These are phyloP conservation scores for Sminthurides aquaticus DNA, from an alignment of 2,888 invertebrate species.

Conservation along the genomic window DNA sequence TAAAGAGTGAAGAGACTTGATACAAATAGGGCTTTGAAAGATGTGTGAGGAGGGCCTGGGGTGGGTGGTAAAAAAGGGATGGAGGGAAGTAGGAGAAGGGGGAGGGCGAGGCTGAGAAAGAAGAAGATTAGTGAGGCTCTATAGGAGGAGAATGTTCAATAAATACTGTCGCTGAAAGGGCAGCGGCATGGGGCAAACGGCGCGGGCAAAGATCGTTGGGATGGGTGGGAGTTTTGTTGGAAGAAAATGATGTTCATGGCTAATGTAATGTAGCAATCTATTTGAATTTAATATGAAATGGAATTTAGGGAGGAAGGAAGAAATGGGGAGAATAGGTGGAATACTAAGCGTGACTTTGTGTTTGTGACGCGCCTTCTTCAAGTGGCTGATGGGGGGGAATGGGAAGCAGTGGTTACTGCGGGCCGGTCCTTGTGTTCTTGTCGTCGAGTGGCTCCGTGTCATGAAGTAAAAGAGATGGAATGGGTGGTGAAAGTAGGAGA, in stretches of 20 bases:
- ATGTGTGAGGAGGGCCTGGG: background rate
- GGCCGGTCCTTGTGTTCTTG: background rate
- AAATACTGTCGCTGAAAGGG: background rate
- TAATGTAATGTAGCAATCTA: slow-evolving; percentile 7
- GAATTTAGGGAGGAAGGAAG: slow-evolving; percentile 4
- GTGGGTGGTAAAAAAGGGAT: background rate
- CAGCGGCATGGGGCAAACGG: background rate
- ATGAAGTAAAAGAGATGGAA: background rate
- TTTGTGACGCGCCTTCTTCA: no score
- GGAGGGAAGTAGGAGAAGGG: background rate
- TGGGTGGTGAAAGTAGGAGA: background rate
- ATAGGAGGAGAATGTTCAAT: slow-evolving; percentile 1
- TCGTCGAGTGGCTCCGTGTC: background rate
- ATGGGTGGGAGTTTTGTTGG: background rate
- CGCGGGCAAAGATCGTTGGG: background rate
- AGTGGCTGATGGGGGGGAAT: background rate
- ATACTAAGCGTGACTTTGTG: background rate
- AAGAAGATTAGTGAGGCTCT: background rate
- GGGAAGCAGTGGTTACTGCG: no score
- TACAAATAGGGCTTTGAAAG: background rate
- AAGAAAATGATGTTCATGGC: background rate
- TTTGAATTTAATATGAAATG: slow-evolving; percentile 13
- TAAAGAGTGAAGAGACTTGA: background rate
- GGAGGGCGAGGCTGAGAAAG: slow-evolving; percentile 4
- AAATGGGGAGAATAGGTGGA: background rate